Evolutionary conservation across 2,888 invertebrate genomes (phyloP), one percentile per base, ranked within the genome.

Genomic region (Marasmarcha lunaedactyla): DNA sequence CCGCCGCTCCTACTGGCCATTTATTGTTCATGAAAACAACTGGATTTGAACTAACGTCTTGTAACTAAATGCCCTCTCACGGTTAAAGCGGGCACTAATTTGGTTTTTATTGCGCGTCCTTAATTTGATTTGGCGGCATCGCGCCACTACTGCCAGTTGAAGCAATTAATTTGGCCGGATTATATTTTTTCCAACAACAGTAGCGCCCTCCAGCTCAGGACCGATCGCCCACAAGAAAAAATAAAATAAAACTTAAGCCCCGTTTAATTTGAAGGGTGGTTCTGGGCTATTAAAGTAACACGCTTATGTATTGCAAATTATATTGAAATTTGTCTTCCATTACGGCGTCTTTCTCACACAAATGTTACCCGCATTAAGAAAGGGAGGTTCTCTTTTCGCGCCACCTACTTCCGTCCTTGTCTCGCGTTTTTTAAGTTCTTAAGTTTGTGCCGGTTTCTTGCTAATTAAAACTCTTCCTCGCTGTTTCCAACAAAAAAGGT

Each of bases 301-400:
- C 84, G 84, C 84, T 83, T 84, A 84, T 84, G 84, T 84, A 84
- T 83, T 84, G 83, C 81, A 84, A 84, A 84, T 84, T 83, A 84
- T 84, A 84, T 84, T 83, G 84, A 84, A 83, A 83, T 83, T 83
- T 83, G 83, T 83, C 83, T 83, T 83, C 83, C 79, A 83, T 83
- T 83, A 81, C 81, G 71, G 73, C 71, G 74, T 71, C 71, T 71
- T 83, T 78, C 79, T 81, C 72, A 81, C 81, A 81, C 83, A 83
- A 83, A 83, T 83, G 83, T 79, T 79, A 76, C 74, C 81, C 81
- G 81, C 77, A 76, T 79, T 81, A 79, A 73, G 78, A 66, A 63
- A 73, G 77, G 78, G 73, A 73, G 74, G 72, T 71, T 78, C 76
- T 78, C 76, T 76, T 78, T 78, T 70, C 63, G 60, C 70, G 71